phyloP scores from a whole-genome alignment of 2,888 invertebrate species.

The Agonopterix subpropinquella region DNA sequence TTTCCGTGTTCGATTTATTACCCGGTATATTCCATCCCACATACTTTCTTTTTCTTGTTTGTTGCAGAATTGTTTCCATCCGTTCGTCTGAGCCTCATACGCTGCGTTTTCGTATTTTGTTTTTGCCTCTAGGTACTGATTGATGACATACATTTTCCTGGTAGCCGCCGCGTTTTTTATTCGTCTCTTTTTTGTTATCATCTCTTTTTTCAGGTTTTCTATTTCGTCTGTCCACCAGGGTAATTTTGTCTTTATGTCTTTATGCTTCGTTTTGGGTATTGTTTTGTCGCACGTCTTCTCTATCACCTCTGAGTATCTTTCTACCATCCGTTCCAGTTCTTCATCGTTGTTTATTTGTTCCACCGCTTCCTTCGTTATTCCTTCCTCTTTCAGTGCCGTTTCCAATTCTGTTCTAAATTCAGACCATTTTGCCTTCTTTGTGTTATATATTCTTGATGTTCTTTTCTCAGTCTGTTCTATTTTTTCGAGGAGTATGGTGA shows the following conservation, averaged over 20 bases:
- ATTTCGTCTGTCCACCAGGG: constrained; percentile 8
- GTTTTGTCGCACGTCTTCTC: background rate
- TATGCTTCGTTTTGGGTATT: background rate
- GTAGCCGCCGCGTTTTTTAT: background rate
- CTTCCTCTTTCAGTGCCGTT: too few species aligned
- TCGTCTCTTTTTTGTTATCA: background rate
- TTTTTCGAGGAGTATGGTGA: constrained; percentile 1
- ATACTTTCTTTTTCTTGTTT: too few species aligned
- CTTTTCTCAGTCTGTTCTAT: background rate
- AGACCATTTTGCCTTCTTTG: too few species aligned
- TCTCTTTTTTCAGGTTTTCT: constrained; percentile 1
- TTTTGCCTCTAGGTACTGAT: too few species aligned
- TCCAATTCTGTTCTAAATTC: too few species aligned
- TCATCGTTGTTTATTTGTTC: background rate
- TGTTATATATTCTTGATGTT: too few species aligned
- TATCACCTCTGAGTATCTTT: background rate
- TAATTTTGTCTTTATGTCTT: background rate
- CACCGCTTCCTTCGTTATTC: background rate
- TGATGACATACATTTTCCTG: too few species aligned
- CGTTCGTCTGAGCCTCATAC: too few species aligned
- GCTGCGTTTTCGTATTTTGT: too few species aligned
- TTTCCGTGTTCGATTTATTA: too few species aligned
- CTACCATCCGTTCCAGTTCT: background rate
- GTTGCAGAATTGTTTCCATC: too few species aligned
- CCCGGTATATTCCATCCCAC: too few species aligned